A percentile compares a stretch with the other conserved stretches of the same genome.
phyloP scores from a whole-genome alignment of 2,888 invertebrate genomes.

The Tetrapedia diversipes region DNA sequence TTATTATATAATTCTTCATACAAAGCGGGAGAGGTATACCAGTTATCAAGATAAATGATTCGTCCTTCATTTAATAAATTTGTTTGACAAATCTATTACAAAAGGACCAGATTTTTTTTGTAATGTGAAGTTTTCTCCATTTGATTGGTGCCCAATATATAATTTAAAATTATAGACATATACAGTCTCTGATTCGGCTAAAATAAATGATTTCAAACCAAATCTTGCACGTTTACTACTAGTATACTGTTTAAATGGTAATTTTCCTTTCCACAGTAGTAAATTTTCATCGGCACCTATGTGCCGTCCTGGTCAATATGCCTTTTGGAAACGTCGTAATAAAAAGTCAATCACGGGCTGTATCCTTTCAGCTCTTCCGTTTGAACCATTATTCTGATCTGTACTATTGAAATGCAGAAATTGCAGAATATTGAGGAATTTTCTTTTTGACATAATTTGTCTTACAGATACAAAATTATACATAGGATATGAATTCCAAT shows the following conservation, averaged over 20 bases:
- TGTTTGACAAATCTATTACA: constrained; percentile 28
- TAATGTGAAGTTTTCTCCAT: constrained; percentile 1
- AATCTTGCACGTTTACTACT: no score
- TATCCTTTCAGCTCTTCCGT: constrained; percentile 16
- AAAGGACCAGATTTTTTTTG: constrained; percentile 18
- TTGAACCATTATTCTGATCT: constrained; percentile 7
- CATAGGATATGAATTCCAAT: no score
- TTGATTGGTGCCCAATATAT: constrained; percentile 17
- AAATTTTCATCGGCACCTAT: neutral
- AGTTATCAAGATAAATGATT: no score
- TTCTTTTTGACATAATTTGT: no score
- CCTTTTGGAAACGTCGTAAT: constrained; percentile 22
- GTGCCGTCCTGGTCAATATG: constrained; percentile 18
- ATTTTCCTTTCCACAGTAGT: constrained; percentile 20
- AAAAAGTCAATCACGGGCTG: constrained; percentile 31
- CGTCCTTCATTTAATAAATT: no score
- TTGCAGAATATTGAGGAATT: constrained; percentile 16
- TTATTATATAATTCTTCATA: constrained; percentile 23
- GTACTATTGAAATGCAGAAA: constrained; percentile 7
- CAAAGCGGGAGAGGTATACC: no score
- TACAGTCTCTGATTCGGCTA: constrained; percentile 32
- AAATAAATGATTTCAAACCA: constrained; percentile 15
- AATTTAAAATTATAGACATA: constrained; percentile 37
- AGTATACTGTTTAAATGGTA: no score
- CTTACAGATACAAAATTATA: no score